Evolutionary conservation across 2,888 invertebrate species (phyloP).

Genomic region (Drosophila trichaetosa): DNA sequence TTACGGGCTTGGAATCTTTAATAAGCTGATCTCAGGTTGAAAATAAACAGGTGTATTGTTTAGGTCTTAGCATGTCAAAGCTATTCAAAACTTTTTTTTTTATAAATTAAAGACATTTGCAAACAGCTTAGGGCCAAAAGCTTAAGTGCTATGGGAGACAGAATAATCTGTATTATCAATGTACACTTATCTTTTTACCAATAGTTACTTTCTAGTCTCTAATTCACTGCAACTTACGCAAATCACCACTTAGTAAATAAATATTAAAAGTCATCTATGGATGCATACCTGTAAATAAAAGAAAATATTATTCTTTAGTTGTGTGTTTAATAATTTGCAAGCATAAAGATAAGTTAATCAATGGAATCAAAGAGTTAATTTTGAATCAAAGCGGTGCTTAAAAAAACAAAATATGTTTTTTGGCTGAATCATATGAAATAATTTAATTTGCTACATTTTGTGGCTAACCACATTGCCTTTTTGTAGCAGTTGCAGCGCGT

Average conservation of each 20-base stretch:
- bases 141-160: background rate
- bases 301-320: constrained; percentile 20
- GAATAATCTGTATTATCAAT: background rate
- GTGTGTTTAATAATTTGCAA: constrained; percentile 1
- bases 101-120: background rate
- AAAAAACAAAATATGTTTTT: constrained; percentile 1
- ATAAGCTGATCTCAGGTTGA: background rate
- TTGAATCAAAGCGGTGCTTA: constrained; percentile 20
- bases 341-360: constrained; percentile 4
- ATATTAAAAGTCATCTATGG: background rate
- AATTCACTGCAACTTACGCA: constrained; percentile 5
- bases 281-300: constrained; percentile 49
- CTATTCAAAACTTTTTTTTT: background rate
- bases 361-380: constrained; percentile 9
- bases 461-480: constrained; percentile 60
- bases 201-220: background rate
- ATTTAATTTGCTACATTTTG: constrained; percentile 71
- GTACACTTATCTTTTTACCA: background rate
- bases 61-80: background rate
- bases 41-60: background rate
- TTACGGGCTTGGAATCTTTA: background rate
- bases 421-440: constrained; percentile 40
- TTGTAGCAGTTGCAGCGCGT: constrained; percentile 25
- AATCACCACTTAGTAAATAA: background rate
- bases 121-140: background rate